Base-by-base conservation (phyloP, 2,888 invertebrate genomes). In the Dascillus cervinus region DNA sequence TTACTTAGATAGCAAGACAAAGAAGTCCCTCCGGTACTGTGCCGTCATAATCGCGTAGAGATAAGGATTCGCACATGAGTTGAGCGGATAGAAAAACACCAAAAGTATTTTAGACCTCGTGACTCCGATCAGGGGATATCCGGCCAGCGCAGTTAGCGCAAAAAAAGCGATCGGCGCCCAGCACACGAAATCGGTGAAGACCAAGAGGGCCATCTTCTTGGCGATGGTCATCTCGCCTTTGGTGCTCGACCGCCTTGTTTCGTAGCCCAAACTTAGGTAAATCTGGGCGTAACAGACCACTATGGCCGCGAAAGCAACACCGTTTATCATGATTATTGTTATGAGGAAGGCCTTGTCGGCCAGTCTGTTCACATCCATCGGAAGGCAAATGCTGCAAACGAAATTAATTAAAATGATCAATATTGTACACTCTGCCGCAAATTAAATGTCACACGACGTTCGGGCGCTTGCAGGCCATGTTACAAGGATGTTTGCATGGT, bases 1-100 rank as follows among this genome's bases (percentile, higher is more conserved):
- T 47, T 67, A 84, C 67, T 79, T 75, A 2, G 79, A 74, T 26
- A 85, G 64, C 21, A 86, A 58, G 6, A 72, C 67, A 29, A 77
- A 71, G 11, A 86, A 69, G 59, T 91, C 89, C 46, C 79, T 72
- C 22, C 88, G 72, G 56, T 88, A 90, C 62, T 89, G 89, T 40
- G 87, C 79, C 4, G 91, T 92, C 55, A 90, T 69, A 46, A 92
- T 85, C 10, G 89, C 91, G 62, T 92, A 94, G 2, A 94, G 67
- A 67, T 90, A 91, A 0, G 92, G 92, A 66, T 94, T 91, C 20
- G 91, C 88, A 58, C 89, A 90, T 1, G 90, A 85, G 64, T 92
- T 92, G 38, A 94, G 65, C 0, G 92, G 92, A 58, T 91, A 88
- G 58, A 92, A 89, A 59, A 92, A 89, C 4, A 92, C 90, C 37